phyloP scores from a whole-genome alignment of 23 tunicate species.

The Halocynthia roretzi region DNA sequence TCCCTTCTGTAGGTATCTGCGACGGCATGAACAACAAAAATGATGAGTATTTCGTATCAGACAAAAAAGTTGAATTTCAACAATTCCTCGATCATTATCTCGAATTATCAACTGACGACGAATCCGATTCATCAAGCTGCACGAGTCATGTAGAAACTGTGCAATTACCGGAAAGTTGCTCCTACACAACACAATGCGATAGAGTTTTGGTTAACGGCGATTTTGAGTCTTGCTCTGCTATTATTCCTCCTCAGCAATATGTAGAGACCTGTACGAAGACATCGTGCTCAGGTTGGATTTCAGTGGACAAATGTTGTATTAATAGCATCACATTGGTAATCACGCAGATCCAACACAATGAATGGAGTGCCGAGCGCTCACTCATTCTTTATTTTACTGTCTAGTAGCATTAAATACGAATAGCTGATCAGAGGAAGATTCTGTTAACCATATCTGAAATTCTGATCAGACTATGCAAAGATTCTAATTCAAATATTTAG shows the following conservation, averaged over 20 bases:
- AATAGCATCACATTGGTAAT: too few relatives aligned
- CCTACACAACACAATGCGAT: neutral
- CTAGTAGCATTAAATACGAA: too few relatives aligned
- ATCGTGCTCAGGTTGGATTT: too few relatives aligned
- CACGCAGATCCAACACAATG: too few relatives aligned
- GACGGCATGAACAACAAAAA: neutral
- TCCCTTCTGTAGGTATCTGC: neutral
- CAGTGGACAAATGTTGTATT: too few relatives aligned
- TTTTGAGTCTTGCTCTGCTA: neutral
- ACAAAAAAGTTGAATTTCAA: neutral
- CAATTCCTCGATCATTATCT: conserved; percentile 10
- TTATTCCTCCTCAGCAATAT: neutral
- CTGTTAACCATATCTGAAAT: too few relatives aligned
- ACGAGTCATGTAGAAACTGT: neutral
- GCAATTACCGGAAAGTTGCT: neutral
- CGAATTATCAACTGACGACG: neutral
- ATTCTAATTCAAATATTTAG: too few relatives aligned
- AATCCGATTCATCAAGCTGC: neutral
- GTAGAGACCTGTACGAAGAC: neutral
- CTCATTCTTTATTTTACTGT: too few relatives aligned
- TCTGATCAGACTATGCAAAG: too few relatives aligned
- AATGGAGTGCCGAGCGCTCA: too few relatives aligned
- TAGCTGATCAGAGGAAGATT: too few relatives aligned
- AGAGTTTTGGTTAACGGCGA: neutral
- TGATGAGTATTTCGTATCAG: neutral